Evolutionary conservation across 1,140 invertebrate species (phyloP).

Genomic region (Trachymyrmex septentrionalis): DNA sequence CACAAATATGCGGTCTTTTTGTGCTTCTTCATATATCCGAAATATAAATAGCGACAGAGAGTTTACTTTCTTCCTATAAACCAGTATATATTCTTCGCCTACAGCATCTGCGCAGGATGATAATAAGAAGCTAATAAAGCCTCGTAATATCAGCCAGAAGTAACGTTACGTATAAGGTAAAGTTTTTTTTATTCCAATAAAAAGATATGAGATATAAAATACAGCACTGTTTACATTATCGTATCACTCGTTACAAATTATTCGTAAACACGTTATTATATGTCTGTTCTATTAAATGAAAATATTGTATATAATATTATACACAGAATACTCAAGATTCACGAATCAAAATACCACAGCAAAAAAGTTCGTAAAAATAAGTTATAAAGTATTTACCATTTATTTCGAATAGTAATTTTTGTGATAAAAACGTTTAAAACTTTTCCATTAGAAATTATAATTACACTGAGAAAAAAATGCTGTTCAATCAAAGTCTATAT

Average conservation of each 20-base stretch:
- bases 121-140: not conserved
- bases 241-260: not conserved
- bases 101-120: not conserved
- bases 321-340: no score
- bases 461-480: no score
- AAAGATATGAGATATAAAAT: not conserved
- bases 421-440: no score
- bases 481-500: no score
- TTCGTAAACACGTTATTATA: not conserved
- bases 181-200: not conserved
- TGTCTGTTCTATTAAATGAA: not conserved
- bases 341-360: no score
- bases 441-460: no score
- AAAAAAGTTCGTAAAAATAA: no score
- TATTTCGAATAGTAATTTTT: no score
- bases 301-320: not conserved
- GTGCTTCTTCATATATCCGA: slow-evolving; percentile 34
- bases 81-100: slow-evolving; percentile 47
- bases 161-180: not conserved
- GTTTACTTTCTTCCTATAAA: slow-evolving; percentile 57
- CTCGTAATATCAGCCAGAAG: not conserved
- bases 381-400: no score
- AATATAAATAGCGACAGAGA: slow-evolving; percentile 47
- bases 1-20: not conserved
- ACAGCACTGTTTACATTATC: not conserved